These are phyloP conservation scores for Acrocephalus arundinaceus DNA, from an alignment of 2,113 vertebrate genomes.

Conservation along the genomic window DNA sequence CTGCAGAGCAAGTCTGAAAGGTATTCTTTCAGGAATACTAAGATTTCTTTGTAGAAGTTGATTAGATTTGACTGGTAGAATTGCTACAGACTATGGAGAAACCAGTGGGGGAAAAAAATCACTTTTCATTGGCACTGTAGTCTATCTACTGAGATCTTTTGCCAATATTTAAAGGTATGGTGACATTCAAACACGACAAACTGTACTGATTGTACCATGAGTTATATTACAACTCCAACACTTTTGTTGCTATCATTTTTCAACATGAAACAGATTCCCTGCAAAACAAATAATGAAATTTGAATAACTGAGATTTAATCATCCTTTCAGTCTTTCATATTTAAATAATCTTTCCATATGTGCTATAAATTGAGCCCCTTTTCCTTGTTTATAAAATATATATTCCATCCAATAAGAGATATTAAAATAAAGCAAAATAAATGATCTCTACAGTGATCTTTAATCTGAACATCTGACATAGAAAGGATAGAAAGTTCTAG, in stretches of 20 bases:
- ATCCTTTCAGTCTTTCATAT: slow-evolving; percentile 17
- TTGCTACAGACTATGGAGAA: not conserved
- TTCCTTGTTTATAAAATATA: not conserved
- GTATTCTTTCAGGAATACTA: slow-evolving; percentile 18
- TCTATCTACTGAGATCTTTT: not conserved
- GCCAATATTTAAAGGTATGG: slow-evolving; percentile 21
- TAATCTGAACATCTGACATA: not conserved
- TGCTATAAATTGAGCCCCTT: not conserved
- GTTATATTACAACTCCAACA: not conserved
- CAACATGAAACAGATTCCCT: not conserved
- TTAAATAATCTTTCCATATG: slow-evolving; percentile 6
- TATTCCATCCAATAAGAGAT: not conserved
- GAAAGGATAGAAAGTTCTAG: not conserved
- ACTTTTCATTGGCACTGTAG: not conserved
- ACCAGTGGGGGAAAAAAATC: not conserved
- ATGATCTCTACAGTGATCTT: not conserved
- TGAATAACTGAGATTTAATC: slow-evolving; percentile 32
- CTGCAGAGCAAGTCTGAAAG: not conserved
- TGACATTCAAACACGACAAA: not conserved
- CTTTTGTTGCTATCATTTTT: slow-evolving; percentile 17
- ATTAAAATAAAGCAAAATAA: not conserved
- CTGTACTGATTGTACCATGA: not conserved
- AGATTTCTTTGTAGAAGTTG: not conserved
- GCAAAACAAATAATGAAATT: slow-evolving; percentile 31
- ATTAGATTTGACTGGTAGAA: slow-evolving; percentile 1